These are phyloP conservation scores for Nymphalis io DNA, from an alignment of 1,140 invertebrate species.

Conservation along the genomic window DNA sequence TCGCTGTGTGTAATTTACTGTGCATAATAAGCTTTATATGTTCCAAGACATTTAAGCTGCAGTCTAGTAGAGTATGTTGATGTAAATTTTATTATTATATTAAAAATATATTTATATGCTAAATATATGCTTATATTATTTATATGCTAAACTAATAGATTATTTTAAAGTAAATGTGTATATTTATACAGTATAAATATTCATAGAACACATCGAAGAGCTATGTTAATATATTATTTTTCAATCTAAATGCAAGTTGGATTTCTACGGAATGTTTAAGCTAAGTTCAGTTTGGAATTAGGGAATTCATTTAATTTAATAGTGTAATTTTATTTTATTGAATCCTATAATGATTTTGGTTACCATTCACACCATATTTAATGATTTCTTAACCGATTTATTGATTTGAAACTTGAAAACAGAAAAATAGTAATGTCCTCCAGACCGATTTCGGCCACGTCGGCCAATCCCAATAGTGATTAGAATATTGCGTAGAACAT, in stretches of 20 bases:
- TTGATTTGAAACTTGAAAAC: too few relatives aligned
- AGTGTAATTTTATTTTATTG: too few relatives aligned
- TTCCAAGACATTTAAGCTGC: not conserved
- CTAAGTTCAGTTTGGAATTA: not conserved
- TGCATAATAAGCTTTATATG: not conserved
- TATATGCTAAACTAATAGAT: not conserved
- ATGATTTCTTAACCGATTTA: too few relatives aligned
- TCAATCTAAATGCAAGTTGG: not conserved
- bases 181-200: slow-evolving; percentile 4
- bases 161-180: slow-evolving; percentile 1
- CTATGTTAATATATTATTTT: not conserved
- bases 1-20: not conserved
- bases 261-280: not conserved
- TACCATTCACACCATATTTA: too few relatives aligned
- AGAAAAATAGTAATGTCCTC: too few relatives aligned
- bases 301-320: not conserved
- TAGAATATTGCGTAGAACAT: too few relatives aligned
- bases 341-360: not conserved
- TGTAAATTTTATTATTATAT: slow-evolving; percentile 13
- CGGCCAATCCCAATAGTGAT: too few relatives aligned
- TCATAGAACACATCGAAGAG: not conserved
- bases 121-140: too few relatives aligned
- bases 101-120: not conserved
- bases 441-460: too few relatives aligned
- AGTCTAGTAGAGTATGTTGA: not conserved